These are phyloP conservation scores for Pantherophis alleghaniensis DNA, from an alignment of 2,797 vertebrate genomes.

Conservation along the genomic window DNA sequence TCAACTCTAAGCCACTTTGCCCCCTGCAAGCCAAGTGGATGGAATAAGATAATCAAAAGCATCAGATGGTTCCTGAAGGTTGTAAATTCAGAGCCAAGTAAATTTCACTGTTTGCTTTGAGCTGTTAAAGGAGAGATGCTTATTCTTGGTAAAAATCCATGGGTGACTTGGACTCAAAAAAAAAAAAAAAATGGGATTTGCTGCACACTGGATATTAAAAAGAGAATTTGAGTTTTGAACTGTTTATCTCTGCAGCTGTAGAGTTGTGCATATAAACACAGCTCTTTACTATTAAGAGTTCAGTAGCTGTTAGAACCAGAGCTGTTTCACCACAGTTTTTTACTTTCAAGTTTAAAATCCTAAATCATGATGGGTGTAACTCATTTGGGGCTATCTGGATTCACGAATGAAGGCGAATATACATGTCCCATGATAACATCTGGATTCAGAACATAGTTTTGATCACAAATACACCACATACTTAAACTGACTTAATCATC, in stretches of 20 bases:
- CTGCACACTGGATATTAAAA: constrained; percentile 3
- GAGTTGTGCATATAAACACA: background rate
- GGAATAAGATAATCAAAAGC: constrained; percentile 1
- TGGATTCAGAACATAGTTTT: background rate
- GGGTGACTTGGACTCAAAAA: background rate
- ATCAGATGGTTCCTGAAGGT: background rate
- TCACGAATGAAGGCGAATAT: background rate
- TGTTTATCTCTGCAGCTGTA: constrained; percentile 30
- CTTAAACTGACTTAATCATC: background rate
- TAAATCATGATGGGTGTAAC: background rate
- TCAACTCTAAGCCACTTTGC: background rate
- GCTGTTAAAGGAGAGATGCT: background rate
- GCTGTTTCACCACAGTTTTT: background rate
- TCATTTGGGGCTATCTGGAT: background rate
- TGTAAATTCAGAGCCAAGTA: background rate
- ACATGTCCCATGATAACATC: background rate
- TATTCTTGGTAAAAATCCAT: background rate
- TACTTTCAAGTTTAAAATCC: background rate
- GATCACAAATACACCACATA: background rate
- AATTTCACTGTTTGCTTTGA: background rate
- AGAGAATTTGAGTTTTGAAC: constrained; percentile 12
- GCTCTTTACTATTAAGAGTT: background rate
- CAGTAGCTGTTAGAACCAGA: background rate
- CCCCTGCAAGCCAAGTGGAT: background rate
- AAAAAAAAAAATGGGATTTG: constrained; percentile 10